Conservation (phyloP, 2,113 vertebrate genomes). For the Oncorhynchus masou region DNA sequence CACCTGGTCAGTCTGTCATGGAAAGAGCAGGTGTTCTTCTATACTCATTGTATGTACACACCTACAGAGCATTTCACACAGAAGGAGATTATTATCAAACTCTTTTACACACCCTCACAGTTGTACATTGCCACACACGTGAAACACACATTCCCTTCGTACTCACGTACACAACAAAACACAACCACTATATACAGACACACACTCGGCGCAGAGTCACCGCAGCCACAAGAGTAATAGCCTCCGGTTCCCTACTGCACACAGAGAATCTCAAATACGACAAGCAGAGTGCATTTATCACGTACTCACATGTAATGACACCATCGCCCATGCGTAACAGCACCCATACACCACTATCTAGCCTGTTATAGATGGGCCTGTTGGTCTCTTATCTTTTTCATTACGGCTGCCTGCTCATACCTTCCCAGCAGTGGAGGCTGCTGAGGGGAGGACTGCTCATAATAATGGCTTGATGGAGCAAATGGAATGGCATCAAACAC, state of each 20-base stretch:
- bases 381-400: slow-evolving; percentile 35
- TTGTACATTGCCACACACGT: neutral
- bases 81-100: neutral
- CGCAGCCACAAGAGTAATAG: slow-evolving; percentile 67
- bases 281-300: slow-evolving; percentile 76
- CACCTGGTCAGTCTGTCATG: too few relatives aligned
- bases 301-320: slow-evolving; percentile 65
- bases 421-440: neutral
- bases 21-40: too few relatives aligned
- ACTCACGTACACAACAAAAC: neutral
- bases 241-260: slow-evolving; percentile 63
- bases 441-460: too few relatives aligned
- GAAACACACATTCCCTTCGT: neutral
- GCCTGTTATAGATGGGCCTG: slow-evolving; percentile 46
- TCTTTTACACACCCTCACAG: slow-evolving; percentile 2
- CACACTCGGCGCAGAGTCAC: slow-evolving; percentile 48
- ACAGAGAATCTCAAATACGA: slow-evolving; percentile 73
- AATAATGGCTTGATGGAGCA: too few relatives aligned
- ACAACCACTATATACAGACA: slow-evolving; percentile 1
- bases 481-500: too few relatives aligned
- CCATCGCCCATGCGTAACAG: slow-evolving; percentile 52
- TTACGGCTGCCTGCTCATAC: slow-evolving; percentile 36
- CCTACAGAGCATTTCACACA: too few relatives aligned
- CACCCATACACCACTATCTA: slow-evolving; percentile 37
- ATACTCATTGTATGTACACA: too few relatives aligned